Conservation (phyloP, 2,113 vertebrate species). For the Spea multiplicata region DNA sequence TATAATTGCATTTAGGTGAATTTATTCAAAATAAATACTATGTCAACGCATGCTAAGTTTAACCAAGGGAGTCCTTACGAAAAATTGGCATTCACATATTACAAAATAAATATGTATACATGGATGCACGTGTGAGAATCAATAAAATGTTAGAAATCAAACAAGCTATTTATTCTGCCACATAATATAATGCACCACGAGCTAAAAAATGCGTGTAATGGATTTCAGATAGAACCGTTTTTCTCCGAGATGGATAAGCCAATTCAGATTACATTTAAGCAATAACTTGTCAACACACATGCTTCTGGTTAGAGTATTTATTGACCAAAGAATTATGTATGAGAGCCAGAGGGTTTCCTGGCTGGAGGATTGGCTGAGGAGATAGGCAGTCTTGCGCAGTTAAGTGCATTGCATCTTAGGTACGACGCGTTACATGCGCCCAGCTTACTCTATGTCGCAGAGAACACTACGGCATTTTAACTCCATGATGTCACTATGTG, state of each 20-base stretch:
- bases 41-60: too few relatives aligned
- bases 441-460: not conserved
- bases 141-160: conserved; percentile 44
- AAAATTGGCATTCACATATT: conserved; percentile 15
- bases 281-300: conserved; percentile 49
- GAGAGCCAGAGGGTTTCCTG: conserved; percentile 17
- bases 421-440: not conserved
- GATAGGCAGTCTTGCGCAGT: conserved; percentile 3
- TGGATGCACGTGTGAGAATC: conserved; percentile 27
- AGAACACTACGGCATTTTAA: too few relatives aligned
- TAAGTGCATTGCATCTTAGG: not conserved
- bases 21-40: too few relatives aligned
- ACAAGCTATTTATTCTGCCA: conserved; percentile 44
- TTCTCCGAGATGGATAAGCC: conserved; percentile 45
- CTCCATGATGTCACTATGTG: too few relatives aligned
- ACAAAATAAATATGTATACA: conserved; percentile 25
- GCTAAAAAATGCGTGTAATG: conserved; percentile 43
- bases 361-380: not conserved
- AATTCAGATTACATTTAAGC: conserved; percentile 49
- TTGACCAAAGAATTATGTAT: conserved; percentile 47
- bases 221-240: conserved; percentile 48
- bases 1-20: too few relatives aligned
- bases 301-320: conserved; percentile 46
- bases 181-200: conserved; percentile 42
- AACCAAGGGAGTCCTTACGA: too few relatives aligned